Conservation (phyloP, 2,888 invertebrate genomes). For the Brachyptera putata region DNA sequence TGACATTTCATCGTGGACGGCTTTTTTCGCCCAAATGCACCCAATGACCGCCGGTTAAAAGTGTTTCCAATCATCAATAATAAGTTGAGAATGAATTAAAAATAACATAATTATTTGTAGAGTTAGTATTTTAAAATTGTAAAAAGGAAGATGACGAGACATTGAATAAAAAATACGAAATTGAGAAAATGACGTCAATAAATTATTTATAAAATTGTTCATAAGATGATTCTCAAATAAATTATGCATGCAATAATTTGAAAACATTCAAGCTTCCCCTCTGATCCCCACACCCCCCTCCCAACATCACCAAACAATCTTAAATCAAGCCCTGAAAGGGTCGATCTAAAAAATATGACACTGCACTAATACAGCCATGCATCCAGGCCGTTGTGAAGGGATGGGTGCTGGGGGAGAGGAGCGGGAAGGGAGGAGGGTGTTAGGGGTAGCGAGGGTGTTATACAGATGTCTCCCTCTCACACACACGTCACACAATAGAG, state of each 20-base stretch:
- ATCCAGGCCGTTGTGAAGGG: neutral
- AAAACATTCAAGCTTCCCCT: neutral
- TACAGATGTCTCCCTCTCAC: slow-evolving; percentile 17
- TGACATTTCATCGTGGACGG: too few relatives aligned
- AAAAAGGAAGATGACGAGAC: too few relatives aligned
- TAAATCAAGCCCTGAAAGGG: neutral
- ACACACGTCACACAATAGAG: slow-evolving; percentile 6
- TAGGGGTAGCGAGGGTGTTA: slow-evolving; percentile 8
- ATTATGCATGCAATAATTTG: neutral
- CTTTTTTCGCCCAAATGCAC: too few relatives aligned
- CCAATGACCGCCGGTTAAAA: too few relatives aligned
- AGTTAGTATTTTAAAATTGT: too few relatives aligned
- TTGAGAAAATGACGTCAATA: too few relatives aligned
- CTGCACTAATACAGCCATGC: slow-evolving; percentile 5
- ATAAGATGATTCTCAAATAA: neutral
- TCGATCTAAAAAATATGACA: slow-evolving; percentile 8
- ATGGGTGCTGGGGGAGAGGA: neutral
- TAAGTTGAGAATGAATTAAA: too few relatives aligned
- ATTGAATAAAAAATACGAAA: too few relatives aligned
- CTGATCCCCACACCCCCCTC: neutral
- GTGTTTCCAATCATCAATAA: too few relatives aligned
- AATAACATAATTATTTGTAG: too few relatives aligned
- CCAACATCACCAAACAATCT: neutral
- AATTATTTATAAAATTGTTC: too few relatives aligned
- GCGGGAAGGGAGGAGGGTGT: neutral